Evolutionary conservation across 2,888 invertebrate species (phyloP).

Genomic region (Schizotus pectinicornis): DNA sequence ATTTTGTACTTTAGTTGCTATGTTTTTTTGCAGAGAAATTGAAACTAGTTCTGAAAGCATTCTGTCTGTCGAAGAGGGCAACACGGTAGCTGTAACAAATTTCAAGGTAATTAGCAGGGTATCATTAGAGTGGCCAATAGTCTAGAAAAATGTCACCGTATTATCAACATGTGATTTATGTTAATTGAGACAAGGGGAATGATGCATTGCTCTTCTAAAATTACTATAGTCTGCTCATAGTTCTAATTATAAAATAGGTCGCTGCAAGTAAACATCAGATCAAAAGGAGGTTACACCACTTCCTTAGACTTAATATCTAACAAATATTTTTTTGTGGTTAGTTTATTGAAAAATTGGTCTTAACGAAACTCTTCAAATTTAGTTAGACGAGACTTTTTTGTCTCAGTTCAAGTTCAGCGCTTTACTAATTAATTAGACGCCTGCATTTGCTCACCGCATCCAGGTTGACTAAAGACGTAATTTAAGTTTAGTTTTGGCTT

Average conservation of each 20-base stretch:
- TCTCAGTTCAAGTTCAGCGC: no score
- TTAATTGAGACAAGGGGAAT: conserved; percentile 26
- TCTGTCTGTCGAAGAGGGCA: conserved; percentile 59
- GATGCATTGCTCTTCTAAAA: conserved; percentile 33
- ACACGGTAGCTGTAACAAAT: conserved; percentile 65
- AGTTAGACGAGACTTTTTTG: no score
- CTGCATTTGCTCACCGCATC: no score
- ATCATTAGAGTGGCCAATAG: background rate
- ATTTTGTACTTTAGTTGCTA: background rate
- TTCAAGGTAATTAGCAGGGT: conserved; percentile 61
- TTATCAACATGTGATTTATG: conserved; percentile 33
- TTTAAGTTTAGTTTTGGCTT: no score
- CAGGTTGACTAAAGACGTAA: no score
- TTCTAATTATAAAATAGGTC: conserved; percentile 38
- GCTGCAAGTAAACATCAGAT: conserved; percentile 11
- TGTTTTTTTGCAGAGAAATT: conserved; percentile 52
- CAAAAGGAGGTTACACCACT: no score
- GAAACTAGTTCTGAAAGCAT: conserved; percentile 53
- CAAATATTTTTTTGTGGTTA: no score
- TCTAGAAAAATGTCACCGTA: conserved; percentile 20
- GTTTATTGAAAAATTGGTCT: no score
- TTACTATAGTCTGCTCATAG: conserved; percentile 33
- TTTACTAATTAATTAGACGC: no score
- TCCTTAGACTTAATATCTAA: no score
- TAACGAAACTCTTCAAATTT: no score